phyloP scores from a whole-genome alignment of 2,113 vertebrate genomes.

The Pomatostomus ruficeps region DNA sequence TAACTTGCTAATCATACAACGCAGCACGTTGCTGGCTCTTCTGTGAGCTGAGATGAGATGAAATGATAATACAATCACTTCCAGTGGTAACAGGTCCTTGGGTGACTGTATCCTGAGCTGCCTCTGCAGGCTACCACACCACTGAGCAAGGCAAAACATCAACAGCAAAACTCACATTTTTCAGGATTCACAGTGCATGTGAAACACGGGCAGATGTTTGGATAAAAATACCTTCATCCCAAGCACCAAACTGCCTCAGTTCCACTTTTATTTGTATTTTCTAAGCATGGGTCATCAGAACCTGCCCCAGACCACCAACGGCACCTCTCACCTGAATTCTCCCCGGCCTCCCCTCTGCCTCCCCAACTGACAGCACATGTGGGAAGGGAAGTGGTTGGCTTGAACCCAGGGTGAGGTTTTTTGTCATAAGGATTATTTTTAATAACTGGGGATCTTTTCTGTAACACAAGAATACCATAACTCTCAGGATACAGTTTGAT shows the following conservation, averaged over 20 bases:
- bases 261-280: background rate
- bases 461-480: background rate
- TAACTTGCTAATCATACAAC: background rate
- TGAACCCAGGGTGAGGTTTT: background rate
- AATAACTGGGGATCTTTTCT: background rate
- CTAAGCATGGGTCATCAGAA: background rate
- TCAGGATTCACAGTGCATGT: background rate
- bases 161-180: background rate
- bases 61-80: background rate
- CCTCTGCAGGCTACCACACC: background rate
- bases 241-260: background rate
- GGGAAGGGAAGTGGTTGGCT: background rate
- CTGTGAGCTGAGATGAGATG: background rate
- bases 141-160: background rate
- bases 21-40: background rate
- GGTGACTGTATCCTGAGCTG: background rate
- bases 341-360: background rate
- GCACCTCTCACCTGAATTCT: background rate
- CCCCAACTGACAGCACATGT: fast-evolving
- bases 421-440: background rate
- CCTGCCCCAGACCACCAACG: background rate
- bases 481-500: background rate
- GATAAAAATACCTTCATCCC: background rate
- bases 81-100: background rate
- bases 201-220: background rate